Percentiles rank a stretch among this genome's conserved stretches.
Conservation (phyloP, 2,888 invertebrate species). For the Aromia moschata region DNA sequence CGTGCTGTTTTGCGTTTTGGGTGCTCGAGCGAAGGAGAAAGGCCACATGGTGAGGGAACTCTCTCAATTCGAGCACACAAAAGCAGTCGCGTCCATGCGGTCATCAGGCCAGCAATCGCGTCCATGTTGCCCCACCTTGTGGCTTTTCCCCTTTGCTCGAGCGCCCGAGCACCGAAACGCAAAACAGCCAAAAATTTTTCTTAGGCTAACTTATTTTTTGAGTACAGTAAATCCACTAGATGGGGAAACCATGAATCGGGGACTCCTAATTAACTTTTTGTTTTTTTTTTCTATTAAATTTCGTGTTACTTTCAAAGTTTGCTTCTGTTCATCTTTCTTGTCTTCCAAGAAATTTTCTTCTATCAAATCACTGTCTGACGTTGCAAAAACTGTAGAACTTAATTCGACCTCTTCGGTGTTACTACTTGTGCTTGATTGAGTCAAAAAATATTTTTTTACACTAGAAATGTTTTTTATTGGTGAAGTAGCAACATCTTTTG, state of each 20-base stretch:
- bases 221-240: neutral
- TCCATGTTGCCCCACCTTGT: no score
- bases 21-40: no score
- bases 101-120: no score
- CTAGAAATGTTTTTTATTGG: neutral
- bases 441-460: neutral
- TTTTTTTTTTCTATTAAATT: neutral
- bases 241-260: neutral
- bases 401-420: neutral
- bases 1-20: no score
- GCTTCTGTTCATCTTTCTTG: no score
- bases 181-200: no score
- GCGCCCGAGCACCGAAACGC: no score
- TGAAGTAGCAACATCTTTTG: no score
- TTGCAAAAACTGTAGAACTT: neutral
- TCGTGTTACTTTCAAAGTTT: neutral
- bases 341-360: neutral
- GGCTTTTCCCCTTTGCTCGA: no score
- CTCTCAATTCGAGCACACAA: no score
- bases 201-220: neutral
- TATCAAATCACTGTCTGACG: neutral
- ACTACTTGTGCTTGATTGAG: neutral
- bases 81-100: no score
- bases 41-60: no score
- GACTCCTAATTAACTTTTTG: slow-evolving; percentile 7